These are phyloP conservation scores for Colletes latitarsis DNA, from an alignment of 1,140 invertebrate species.

Conservation along the genomic window DNA sequence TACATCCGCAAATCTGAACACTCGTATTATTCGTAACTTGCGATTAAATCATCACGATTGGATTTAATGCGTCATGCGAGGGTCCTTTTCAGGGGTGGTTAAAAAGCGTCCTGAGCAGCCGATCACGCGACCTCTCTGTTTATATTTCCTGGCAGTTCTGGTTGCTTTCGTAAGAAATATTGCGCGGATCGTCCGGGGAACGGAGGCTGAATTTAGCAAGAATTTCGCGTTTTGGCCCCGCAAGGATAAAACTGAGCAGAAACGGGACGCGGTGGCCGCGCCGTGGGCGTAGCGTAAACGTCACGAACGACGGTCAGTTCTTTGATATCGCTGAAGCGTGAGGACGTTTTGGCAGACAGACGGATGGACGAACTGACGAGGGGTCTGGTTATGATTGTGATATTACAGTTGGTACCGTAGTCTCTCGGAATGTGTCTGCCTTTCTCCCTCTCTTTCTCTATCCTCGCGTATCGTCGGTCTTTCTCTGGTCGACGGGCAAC, in stretches of 20 bases:
- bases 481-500: not conserved
- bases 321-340: conserved; percentile 78
- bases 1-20: no score
- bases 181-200: not conserved
- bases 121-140: no score
- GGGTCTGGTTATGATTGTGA: conserved; percentile 79
- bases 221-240: not conserved
- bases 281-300: conserved; percentile 61
- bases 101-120: no score
- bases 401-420: conserved; percentile 76
- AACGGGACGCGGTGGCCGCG: conserved; percentile 54
- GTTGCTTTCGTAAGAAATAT: not conserved
- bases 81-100: no score
- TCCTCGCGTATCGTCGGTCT: not conserved
- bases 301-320: conserved; percentile 66
- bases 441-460: conserved; percentile 2
- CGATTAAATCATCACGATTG: no score
- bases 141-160: no score
- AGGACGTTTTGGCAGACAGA: conserved; percentile 73
- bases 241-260: conserved; percentile 48
- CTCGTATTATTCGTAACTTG: no score
- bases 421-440: conserved; percentile 72
- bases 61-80: no score
- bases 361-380: conserved; percentile 63
- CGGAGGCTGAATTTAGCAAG: not conserved